Evolutionary conservation across 2,888 invertebrate species (phyloP), one percentile per base, ranked within the genome.

Genomic region (Caenorhabditis drosophilae): DNA sequence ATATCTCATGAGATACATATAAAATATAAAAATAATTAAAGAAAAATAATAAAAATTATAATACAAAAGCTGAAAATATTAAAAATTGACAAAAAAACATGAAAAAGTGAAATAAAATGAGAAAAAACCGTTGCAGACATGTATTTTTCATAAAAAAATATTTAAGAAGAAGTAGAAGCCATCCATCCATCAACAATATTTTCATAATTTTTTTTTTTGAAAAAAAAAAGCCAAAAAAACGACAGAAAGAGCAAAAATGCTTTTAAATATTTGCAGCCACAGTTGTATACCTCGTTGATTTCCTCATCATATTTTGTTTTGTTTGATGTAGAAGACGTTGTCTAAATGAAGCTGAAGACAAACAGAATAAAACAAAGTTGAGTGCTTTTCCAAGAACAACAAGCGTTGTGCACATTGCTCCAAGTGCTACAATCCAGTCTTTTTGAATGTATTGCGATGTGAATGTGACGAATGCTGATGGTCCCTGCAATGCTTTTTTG

Each of bases 301-400:
- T 55, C 22, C 73, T 56, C 18, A 73, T 49, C 16, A 77, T 58
- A 22, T 74, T 67, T 41, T 70, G 64, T 51, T 79, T 78, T 31
- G 79, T 76, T 51, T 75, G 69, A 44, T 63, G 57, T 20, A 78
- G 60, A 18, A 80, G 71, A 40, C 75, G 67, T 45, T 71, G 67
- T 11, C 80, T 73, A 67, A 80, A 80, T n/a, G 70, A 69, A 22
- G 76, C 69, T 12, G 76, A 76, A 2, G 74, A 73, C 7, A 80
- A 67, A 50, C 80, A 80, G 77, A 80, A 80, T 40, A 80, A 73
- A 18, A 79, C 76, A 51, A 80, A 80, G 57, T 78, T 78, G n/a
- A 81, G 62, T 0, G 81, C 67, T 45, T 81, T 78, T 18, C 81
- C 81, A 15, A 77, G 48, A 0, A 76, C 72, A 1, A 81, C 80